phyloP scores from a whole-genome alignment of 1,140 invertebrate genomes.

The Colletes gigas region DNA sequence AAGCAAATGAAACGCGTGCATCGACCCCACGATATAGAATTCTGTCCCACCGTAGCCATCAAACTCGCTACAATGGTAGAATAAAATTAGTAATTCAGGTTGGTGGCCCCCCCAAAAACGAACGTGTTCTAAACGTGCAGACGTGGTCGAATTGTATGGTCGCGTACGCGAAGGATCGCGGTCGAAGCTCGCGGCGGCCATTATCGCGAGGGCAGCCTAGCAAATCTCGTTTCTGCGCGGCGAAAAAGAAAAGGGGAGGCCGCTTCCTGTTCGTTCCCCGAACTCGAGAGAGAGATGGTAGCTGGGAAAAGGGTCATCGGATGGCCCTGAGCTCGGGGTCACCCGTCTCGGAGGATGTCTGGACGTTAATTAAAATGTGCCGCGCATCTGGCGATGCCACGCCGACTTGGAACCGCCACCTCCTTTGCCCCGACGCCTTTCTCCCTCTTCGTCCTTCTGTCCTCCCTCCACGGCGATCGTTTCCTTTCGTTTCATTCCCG shows the following conservation, averaged over 20 bases:
- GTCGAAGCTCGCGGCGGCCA: conserved; percentile 1
- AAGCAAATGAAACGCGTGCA: no score
- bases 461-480: neutral
- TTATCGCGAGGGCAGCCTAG: conserved; percentile 32
- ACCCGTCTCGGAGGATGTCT: conserved; percentile 78
- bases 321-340: conserved; percentile 75
- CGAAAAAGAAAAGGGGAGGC: conserved; percentile 1
- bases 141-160: neutral
- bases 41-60: no score
- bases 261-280: conserved; percentile 57
- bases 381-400: conserved; percentile 72
- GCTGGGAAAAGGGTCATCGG: conserved; percentile 72
- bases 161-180: no score
- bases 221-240: conserved; percentile 32
- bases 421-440: neutral
- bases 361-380: conserved; percentile 79
- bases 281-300: conserved; percentile 28
- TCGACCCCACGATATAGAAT: no score
- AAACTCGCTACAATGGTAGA: neutral
- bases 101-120: neutral
- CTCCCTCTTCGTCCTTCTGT: neutral
- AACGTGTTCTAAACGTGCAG: neutral
- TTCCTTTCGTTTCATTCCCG: conserved; percentile 18
- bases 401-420: conserved; percentile 56
- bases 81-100: conserved; percentile 14